Evolutionary conservation across 2,888 invertebrate species (phyloP), one percentile per base, ranked within the genome.

Genomic region (Elmis aenea): DNA sequence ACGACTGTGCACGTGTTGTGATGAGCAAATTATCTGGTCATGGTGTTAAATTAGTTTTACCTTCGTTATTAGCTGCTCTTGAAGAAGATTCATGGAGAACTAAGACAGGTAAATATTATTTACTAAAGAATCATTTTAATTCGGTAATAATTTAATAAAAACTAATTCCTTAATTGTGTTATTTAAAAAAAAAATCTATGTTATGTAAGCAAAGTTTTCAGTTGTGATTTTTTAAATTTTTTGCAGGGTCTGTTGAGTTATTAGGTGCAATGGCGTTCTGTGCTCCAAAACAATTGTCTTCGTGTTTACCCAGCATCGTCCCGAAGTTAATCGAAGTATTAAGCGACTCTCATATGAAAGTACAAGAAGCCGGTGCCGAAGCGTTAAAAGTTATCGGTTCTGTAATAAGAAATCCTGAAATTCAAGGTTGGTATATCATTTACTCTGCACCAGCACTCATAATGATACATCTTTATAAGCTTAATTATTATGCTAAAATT

Each of bases 61-160:
- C 99, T 1, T 85, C 93, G 42, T 74, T 99, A 45, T 72, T 99
- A 43, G 84, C 85, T 53, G 97, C 95, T 16, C 72, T 99, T 35
- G 90, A 96, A 64, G 93, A 97, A 65, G 97, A 99, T 69, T 94
- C 95, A 9, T 99, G 99, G 99, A 75, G 99, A 59, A 99, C 99
- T 1, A 96, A 96, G 70, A 90, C 91, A 4, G 92, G 85, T 81
- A 31, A 52, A 46, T 9, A 42, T 26, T 6, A 18, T 30, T 18
- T 18, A 8, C 8, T 5, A 5, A 6, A 18, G 18, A 18, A 18
- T 18, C 8, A 18, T 18, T 8, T 40, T 36, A 14, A 6, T 16
- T 21, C 14, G 10, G n/a, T 27, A 9, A 26, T 28, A 5, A 13
- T n/a, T n/a, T n/a, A n/a, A n/a, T n/a, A n/a, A n/a, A n/a, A n/a